phyloP scores from a whole-genome alignment of 2,113 vertebrate genomes.

The Mobula hypostoma region DNA sequence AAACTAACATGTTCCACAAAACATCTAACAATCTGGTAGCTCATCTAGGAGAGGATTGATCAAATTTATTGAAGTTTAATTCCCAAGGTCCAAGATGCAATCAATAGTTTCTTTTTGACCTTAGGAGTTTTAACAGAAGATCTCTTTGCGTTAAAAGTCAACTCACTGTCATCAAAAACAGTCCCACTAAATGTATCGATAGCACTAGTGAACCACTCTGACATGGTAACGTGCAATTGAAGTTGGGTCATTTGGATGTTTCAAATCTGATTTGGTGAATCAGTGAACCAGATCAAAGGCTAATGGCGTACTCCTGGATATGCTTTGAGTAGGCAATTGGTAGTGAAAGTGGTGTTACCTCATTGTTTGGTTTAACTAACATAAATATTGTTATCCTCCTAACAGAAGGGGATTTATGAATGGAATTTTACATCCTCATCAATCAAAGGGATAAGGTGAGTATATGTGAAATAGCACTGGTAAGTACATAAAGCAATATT shows the following conservation, averaged over 20 bases:
- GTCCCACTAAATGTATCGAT: neutral
- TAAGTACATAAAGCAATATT: neutral
- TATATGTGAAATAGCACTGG: conserved; percentile 7
- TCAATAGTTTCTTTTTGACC: neutral
- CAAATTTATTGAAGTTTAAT: neutral
- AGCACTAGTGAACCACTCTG: neutral
- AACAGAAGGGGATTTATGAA: conserved; percentile 83
- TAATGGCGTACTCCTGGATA: no score
- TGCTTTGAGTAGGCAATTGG: neutral
- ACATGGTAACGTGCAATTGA: neutral
- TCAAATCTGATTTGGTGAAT: neutral
- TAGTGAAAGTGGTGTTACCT: neutral
- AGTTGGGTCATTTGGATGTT: neutral
- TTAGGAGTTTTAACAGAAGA: neutral
- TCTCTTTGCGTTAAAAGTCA: neutral
- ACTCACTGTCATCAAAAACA: neutral
- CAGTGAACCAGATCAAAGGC: no score
- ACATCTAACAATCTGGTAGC: neutral
- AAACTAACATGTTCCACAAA: neutral
- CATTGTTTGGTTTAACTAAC: neutral
- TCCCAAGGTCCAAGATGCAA: neutral
- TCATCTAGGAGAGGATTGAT: neutral
- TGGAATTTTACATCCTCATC: conserved; percentile 88
- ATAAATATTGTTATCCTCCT: conserved; percentile 40
- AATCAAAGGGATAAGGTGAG: conserved; percentile 89